Conservation (phyloP, 2,113 vertebrate species). For the Melanotaenia duboulayi region DNA sequence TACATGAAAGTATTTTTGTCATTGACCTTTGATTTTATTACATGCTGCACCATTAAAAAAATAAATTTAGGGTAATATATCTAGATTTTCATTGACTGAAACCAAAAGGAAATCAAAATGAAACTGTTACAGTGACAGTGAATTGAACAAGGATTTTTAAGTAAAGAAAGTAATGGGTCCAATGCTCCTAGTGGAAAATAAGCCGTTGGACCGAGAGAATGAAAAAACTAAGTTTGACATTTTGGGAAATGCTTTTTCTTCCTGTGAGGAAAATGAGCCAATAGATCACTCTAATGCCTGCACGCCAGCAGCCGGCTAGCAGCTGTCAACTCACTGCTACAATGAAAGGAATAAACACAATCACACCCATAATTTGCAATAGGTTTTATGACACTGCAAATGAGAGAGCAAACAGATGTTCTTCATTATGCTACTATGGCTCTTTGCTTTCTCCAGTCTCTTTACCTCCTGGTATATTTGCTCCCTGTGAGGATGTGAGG, state of each 20-base stretch:
- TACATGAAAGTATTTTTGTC: too few species aligned
- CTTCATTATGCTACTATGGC: not conserved
- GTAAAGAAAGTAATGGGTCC: rapidly evolving
- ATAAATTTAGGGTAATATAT: too few species aligned
- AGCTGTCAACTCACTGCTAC: not conserved
- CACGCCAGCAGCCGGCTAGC: not conserved
- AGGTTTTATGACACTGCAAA: not conserved
- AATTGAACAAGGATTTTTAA: not conserved
- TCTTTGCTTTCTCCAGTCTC: not conserved
- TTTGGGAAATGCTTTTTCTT: not conserved
- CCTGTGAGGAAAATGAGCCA: not conserved
- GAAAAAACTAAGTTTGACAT: not conserved
- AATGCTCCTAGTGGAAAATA: rapidly evolving
- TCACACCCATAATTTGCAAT: not conserved
- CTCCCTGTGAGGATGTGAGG: not conserved
- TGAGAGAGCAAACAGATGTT: not conserved
- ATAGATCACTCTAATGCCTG: not conserved
- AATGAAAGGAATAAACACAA: not conserved
- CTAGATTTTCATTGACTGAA: not conserved
- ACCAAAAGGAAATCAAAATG: not conserved
- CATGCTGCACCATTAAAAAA: too few species aligned
- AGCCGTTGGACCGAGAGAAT: not conserved
- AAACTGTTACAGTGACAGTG: not conserved
- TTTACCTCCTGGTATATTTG: too few species aligned
- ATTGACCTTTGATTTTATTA: too few species aligned